phyloP scores from a whole-genome alignment of 2,797 vertebrate genomes.

The Chelon auratus region DNA sequence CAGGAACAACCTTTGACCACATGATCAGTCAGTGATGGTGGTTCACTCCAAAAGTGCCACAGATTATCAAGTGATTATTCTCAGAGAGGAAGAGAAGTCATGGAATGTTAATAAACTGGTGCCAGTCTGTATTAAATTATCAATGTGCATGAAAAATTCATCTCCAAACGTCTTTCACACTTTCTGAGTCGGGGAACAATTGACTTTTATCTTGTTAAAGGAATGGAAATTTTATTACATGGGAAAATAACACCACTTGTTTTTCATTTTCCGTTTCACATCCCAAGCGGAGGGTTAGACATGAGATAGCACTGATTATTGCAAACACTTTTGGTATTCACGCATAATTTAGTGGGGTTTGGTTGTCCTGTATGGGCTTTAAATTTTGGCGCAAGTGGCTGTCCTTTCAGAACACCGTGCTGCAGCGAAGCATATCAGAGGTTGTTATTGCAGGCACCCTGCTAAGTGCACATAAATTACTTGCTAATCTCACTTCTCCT shows the following conservation, averaged over 20 bases:
- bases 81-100: slow-evolving; percentile 73
- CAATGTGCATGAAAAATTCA: slow-evolving; percentile 86
- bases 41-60: slow-evolving; percentile 59
- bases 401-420: slow-evolving; percentile 55
- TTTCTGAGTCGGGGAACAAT: slow-evolving; percentile 78
- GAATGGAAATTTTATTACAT: slow-evolving; percentile 84
- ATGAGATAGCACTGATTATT: slow-evolving; percentile 78
- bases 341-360: slow-evolving; percentile 66
- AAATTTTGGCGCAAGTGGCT: slow-evolving; percentile 55
- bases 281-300: slow-evolving; percentile 74
- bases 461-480: slow-evolving; percentile 78
- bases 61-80: slow-evolving; percentile 81
- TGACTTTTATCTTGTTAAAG: slow-evolving; percentile 87
- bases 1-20: slow-evolving; percentile 63
- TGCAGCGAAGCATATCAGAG: slow-evolving; percentile 61
- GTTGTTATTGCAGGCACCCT: slow-evolving; percentile 69
- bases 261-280: slow-evolving; percentile 83
- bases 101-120: slow-evolving; percentile 85
- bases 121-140: slow-evolving; percentile 85
- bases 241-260: slow-evolving; percentile 84
- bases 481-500: slow-evolving; percentile 75
- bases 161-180: slow-evolving; percentile 82
- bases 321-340: slow-evolving; percentile 68
- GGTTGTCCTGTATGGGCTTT: slow-evolving; percentile 58
- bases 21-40: slow-evolving; percentile 53